Evolutionary conservation across 2,888 invertebrate species (phyloP), one percentile per base, ranked within the genome.

Genomic region (Dicyrtomina minuta): DNA sequence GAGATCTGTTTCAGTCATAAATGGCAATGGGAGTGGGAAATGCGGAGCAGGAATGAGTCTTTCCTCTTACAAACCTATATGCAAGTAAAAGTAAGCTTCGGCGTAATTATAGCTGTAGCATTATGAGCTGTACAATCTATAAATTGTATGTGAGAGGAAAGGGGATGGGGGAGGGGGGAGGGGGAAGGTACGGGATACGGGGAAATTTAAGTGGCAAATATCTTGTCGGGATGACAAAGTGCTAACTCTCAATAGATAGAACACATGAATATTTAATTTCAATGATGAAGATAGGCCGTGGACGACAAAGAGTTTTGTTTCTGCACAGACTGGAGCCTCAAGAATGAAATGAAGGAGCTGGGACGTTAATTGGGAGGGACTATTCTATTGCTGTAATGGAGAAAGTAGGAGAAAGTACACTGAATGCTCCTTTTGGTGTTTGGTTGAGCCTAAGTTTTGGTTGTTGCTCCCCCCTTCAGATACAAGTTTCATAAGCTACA

Each of bases 181-280:
- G 22, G 51, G 17, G 51, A 55, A 20, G 17, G 46, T 5, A 20
- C 15, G 17, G 17, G 26, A 26, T 26, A 55, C 17, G 15, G 13
- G 46, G 13, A 46, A 46, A 6, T 46, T 46, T 4, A 46, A 46
- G 46, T 46, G 46, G 15, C 17, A 15, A 46, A 46, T 20, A 46
- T 46, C 46, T 26, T 55, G 10, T 12, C 15, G 10, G n/a, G 55
- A 26, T 43, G 20, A 60, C 41, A 41, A 41, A 43, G 17, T 60
- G 17, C 20, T 22, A 60, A n/a, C 15, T n/a, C 27, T n/a, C 6
- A 61, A 61, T 46, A 46, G 46, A 24, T 46, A 43, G 26, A 61
- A 22, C 22, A 22, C 22, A 61, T 26, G 61, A 61, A 61, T 61
- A 46, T 44, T 46, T 61, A 44, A 61, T 27, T 46, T 43, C 15